Evolutionary conservation across 2,797 vertebrate species (phyloP).

Genomic region (Amblyraja radiata): DNA sequence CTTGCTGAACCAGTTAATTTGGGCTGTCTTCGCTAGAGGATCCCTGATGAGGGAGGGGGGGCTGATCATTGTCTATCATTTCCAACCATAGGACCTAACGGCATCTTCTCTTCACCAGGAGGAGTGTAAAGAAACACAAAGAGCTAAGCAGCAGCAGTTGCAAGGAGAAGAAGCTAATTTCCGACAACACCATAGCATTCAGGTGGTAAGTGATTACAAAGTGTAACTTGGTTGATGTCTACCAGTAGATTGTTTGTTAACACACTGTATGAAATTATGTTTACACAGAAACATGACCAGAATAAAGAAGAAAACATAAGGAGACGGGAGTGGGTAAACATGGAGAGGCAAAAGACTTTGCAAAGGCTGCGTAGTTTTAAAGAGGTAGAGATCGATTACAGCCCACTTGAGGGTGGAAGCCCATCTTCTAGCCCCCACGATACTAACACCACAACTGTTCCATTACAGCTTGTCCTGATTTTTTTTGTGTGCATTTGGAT

Average conservation of each 20-base stretch:
- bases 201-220: constrained; percentile 65
- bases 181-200: constrained; percentile 76
- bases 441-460: not conserved
- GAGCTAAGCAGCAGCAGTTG: constrained; percentile 61
- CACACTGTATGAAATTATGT: not conserved
- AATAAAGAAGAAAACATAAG: constrained; percentile 76
- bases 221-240: too few relatives aligned
- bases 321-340: constrained; percentile 81
- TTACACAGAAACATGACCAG: constrained; percentile 77
- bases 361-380: constrained; percentile 79
- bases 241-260: not conserved
- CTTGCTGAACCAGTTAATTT: not conserved
- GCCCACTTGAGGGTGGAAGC: not conserved
- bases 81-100: not conserved
- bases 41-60: too few relatives aligned
- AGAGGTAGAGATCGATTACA: constrained; percentile 59
- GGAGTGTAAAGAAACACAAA: constrained; percentile 71
- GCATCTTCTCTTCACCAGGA: constrained; percentile 59
- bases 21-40: not conserved
- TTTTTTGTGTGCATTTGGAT: not conserved
- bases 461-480: not conserved
- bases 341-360: constrained; percentile 84
- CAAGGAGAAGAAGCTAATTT: constrained; percentile 58
- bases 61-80: not conserved
- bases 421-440: not conserved